Percentiles rank a stretch among this genome's conserved stretches.
These are phyloP conservation scores for Drosophila melanosoma DNA, from an alignment of 2,888 invertebrate species.

Conservation along the genomic window DNA sequence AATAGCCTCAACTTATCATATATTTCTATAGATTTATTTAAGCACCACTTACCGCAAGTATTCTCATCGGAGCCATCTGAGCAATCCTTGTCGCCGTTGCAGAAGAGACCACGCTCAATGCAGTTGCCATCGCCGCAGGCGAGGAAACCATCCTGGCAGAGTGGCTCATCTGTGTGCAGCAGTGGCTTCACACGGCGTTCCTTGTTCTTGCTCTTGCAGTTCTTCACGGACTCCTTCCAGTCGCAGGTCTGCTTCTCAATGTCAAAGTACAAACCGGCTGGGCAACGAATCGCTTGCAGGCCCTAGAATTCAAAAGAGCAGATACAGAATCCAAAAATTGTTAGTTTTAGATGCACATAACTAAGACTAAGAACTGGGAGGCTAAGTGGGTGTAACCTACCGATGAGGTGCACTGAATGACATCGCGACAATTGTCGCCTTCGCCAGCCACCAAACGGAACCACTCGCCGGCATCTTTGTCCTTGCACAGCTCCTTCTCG, in stretches of 20 bases:
- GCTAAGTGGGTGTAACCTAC: constrained; percentile 86
- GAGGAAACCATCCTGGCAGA: constrained; percentile 93
- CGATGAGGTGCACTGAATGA: constrained; percentile 97
- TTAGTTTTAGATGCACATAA: not conserved
- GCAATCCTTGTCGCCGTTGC: constrained; percentile 96
- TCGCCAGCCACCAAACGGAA: constrained; percentile 95
- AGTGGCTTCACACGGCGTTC: constrained; percentile 94
- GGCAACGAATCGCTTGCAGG: constrained; percentile 96
- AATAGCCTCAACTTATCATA: not conserved
- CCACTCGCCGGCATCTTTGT: constrained; percentile 98
- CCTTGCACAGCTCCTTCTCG: constrained; percentile 95
- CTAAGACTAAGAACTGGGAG: not conserved
- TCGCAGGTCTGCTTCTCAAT: constrained; percentile 98
- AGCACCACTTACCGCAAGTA: constrained; percentile 90
- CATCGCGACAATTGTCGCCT: constrained; percentile 96
- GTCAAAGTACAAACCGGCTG: constrained; percentile 96
- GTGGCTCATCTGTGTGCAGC: constrained; percentile 94
- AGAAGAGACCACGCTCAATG: constrained; percentile 95
- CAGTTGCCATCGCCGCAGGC: constrained; percentile 95
- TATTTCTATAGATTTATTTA: not conserved
- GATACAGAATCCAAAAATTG: not conserved
- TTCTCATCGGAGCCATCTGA: constrained; percentile 95
- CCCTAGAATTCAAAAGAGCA: constrained; percentile 86
- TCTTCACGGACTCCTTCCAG: constrained; percentile 97
- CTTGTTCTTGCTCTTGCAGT: constrained; percentile 95